Percentiles rank a stretch among this genome's conserved stretches.
Evolutionary conservation across 2,888 invertebrate genomes (phyloP).

Genomic region (Unio delphinus): DNA sequence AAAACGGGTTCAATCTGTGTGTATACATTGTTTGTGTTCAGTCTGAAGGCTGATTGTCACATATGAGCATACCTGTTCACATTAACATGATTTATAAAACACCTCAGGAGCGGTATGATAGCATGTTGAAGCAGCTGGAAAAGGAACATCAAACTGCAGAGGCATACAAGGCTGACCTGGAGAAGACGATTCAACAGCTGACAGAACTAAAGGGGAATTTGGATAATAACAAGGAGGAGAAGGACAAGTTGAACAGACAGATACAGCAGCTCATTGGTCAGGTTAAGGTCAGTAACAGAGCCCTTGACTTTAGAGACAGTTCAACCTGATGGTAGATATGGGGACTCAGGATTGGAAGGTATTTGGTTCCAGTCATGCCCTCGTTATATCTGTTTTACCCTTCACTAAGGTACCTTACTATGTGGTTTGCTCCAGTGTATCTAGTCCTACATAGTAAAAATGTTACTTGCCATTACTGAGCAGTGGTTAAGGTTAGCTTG

Average conservation of each 20-base stretch:
- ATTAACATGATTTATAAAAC: constrained; percentile 13
- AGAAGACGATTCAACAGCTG: constrained; percentile 47
- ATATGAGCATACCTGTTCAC: not conserved
- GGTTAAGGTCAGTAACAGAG: constrained; percentile 33
- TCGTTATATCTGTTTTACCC: too few relatives aligned
- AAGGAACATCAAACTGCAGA: constrained; percentile 24
- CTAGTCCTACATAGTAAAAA: too few relatives aligned
- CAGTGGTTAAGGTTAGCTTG: too few relatives aligned
- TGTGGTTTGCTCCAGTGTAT: too few relatives aligned
- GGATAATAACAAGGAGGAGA: constrained; percentile 46
- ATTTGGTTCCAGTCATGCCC: too few relatives aligned
- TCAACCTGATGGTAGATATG: too few relatives aligned
- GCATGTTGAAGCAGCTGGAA: constrained; percentile 38
- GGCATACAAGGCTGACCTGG: constrained; percentile 46
- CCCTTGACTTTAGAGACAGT: too few relatives aligned
- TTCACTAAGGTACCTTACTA: too few relatives aligned
- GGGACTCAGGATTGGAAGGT: too few relatives aligned
- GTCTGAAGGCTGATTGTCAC: not conserved
- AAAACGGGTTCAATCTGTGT: too few relatives aligned
- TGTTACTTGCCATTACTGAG: too few relatives aligned
- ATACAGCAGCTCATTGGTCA: constrained; percentile 37
- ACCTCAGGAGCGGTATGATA: constrained; percentile 25
- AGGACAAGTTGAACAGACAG: constrained; percentile 37
- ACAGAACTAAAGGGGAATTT: constrained; percentile 39
- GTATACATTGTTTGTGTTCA: too few relatives aligned